Evolutionary conservation across 2,888 invertebrate genomes (phyloP).

Genomic region (Ecliptopera silaceata): DNA sequence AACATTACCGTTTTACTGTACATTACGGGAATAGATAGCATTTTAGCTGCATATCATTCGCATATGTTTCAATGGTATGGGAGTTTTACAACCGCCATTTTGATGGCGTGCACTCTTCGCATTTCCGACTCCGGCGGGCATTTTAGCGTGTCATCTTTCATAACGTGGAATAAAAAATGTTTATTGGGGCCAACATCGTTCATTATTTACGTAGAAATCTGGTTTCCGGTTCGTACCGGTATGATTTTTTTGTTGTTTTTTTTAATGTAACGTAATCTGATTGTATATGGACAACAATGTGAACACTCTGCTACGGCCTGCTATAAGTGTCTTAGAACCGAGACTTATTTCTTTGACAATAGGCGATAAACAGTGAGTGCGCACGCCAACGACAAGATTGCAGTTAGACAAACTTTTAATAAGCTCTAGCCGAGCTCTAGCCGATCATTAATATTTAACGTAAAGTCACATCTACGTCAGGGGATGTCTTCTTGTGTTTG

Average conservation of each 20-base stretch:
- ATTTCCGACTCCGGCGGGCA: conserved; percentile 24
- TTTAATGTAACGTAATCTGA: too few species aligned
- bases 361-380: too few species aligned
- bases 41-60: conserved; percentile 25
- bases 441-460: too few species aligned
- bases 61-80: conserved; percentile 21
- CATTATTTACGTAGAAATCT: conserved; percentile 42
- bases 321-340: too few species aligned
- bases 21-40: conserved; percentile 18
- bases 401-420: too few species aligned
- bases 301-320: too few species aligned
- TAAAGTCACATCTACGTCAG: too few species aligned
- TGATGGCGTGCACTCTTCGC: conserved; percentile 38
- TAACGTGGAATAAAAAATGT: conserved; percentile 57
- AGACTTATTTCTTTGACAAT: too few species aligned
- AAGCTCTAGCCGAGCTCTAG: too few species aligned
- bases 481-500: too few species aligned
- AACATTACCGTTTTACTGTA: conserved; percentile 21
- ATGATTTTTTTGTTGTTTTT: neutral
- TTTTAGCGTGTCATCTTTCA: conserved; percentile 50
- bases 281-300: too few species aligned
- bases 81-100: conserved; percentile 40
- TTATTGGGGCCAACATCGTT: conserved; percentile 46
- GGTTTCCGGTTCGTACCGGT: neutral
- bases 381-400: too few species aligned